These are phyloP conservation scores for Crotophaga sulcirostris DNA, from an alignment of 2,113 vertebrate genomes.

Conservation along the genomic window DNA sequence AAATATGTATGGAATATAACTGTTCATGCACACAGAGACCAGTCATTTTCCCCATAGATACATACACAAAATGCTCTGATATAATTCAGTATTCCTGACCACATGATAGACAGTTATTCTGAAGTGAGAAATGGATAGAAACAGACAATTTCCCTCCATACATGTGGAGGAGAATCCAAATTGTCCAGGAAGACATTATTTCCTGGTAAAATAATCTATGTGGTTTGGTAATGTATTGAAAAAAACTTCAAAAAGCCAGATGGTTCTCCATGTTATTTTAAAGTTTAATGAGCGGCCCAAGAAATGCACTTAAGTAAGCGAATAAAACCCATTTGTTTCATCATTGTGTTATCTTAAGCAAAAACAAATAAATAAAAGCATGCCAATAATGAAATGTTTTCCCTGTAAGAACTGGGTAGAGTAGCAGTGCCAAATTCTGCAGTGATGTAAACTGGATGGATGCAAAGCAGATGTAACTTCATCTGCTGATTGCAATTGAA, in stretches of 20 bases:
- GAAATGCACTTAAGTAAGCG: constrained; percentile 61
- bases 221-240: constrained; percentile 61
- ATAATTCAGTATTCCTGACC: not conserved
- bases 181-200: constrained; percentile 55
- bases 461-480: constrained; percentile 82
- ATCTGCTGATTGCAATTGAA: constrained; percentile 70
- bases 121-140: constrained; percentile 10
- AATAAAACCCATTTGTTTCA: constrained; percentile 65
- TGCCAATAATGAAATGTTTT: constrained; percentile 71
- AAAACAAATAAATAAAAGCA: constrained; percentile 75
- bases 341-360: constrained; percentile 62
- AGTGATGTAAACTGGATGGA: constrained; percentile 72
- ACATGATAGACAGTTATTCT: not conserved
- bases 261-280: constrained; percentile 64
- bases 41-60: not conserved
- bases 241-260: constrained; percentile 70
- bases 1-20: not conserved
- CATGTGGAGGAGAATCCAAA: constrained; percentile 29
- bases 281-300: constrained; percentile 58
- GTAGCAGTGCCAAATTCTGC: constrained; percentile 70
- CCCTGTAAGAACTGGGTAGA: constrained; percentile 47
- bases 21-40: not conserved
- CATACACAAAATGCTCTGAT: not conserved
- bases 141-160: constrained; percentile 15
- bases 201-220: constrained; percentile 54